These are phyloP conservation scores for Anolis carolinensis DNA, from an alignment of 2,113 vertebrate species.

Conservation along the genomic window DNA sequence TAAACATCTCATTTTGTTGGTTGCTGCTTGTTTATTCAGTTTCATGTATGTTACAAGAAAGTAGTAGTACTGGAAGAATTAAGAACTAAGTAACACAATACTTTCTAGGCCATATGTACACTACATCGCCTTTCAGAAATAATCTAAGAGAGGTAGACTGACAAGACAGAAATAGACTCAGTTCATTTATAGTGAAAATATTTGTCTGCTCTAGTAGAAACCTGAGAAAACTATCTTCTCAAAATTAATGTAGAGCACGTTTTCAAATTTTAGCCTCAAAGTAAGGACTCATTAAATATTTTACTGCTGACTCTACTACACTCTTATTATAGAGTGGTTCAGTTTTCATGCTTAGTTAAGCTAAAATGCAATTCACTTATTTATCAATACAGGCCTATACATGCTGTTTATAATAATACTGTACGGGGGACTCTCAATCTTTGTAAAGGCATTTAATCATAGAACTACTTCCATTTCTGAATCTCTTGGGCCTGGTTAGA, in stretches of 20 bases:
- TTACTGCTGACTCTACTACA: neutral
- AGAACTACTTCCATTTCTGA: neutral
- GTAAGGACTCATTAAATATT: neutral
- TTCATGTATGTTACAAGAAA: neutral
- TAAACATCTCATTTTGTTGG: neutral
- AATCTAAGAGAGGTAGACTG: neutral
- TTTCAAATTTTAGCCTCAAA: neutral
- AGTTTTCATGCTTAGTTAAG: conserved; percentile 6
- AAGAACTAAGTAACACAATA: neutral
- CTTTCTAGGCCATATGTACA: neutral
- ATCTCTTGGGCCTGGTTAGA: neutral
- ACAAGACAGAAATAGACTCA: neutral
- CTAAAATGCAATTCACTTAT: neutral
- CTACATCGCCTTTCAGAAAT: neutral
- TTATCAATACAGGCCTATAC: neutral
- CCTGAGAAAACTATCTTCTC: neutral
- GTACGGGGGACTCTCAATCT: neutral
- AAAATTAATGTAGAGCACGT: neutral
- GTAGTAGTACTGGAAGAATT: neutral
- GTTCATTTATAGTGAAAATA: neutral
- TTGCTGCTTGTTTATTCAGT: conserved; percentile 8
- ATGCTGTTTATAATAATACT: neutral
- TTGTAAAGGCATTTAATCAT: neutral
- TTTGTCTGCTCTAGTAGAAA: neutral
- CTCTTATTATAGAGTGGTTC: neutral